A percentile compares a stretch with the other conserved stretches of the same genome.
phyloP scores from a whole-genome alignment of 2,113 vertebrate genomes.

The Callipepla squamata region DNA sequence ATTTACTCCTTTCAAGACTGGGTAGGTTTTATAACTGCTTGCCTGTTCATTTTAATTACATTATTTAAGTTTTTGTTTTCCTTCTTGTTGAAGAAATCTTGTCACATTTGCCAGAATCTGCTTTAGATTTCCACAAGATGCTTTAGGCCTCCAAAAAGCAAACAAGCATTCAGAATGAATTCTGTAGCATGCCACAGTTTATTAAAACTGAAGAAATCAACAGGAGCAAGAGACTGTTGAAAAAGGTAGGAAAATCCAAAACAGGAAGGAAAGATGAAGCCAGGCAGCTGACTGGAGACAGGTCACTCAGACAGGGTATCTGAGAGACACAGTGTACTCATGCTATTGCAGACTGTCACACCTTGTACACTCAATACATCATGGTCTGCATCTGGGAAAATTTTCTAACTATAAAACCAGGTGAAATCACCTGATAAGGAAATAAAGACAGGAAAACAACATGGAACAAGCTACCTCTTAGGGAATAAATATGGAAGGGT shows the following conservation, averaged over 20 bases:
- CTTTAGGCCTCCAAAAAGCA: not conserved
- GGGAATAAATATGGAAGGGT: not conserved
- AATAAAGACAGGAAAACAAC: not conserved
- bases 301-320: fast-evolving
- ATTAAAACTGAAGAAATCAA: conserved; percentile 13
- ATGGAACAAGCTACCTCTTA: not conserved
- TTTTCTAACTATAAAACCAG: not conserved
- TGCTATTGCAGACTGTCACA: fast-evolving
- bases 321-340: not conserved
- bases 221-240: not conserved
- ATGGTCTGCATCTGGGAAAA: not conserved
- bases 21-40: not conserved
- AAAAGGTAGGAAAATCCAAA: not conserved
- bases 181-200: not conserved
- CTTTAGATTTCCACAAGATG: not conserved
- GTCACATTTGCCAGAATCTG: not conserved
- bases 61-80: not conserved
- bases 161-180: not conserved
- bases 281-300: not conserved
- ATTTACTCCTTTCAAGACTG: not conserved
- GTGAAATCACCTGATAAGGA: not conserved
- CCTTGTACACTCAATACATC: not conserved
- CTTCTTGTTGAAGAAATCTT: not conserved
- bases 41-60: not conserved
- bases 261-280: not conserved